Percentiles rank a stretch among this genome's conserved stretches.
Evolutionary conservation across 2,888 invertebrate genomes (phyloP).

Genomic region (Caradrina kadenii): DNA sequence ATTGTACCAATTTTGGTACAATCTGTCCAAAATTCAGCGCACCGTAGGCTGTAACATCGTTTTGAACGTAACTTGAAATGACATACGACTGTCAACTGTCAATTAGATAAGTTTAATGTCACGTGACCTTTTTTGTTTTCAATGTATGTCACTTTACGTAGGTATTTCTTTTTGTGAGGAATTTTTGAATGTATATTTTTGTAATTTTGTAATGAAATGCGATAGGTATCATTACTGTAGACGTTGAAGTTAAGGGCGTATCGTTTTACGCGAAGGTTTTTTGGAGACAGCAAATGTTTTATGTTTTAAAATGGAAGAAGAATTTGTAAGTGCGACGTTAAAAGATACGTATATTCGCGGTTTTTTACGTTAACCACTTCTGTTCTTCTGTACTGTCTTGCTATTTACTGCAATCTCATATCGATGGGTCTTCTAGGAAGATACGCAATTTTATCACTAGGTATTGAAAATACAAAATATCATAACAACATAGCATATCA

Average conservation of each 20-base stretch:
- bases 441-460: neutral
- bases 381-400: no score
- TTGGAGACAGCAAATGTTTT: neutral
- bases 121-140: slow-evolving; percentile 23
- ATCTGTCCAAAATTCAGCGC: slow-evolving; percentile 40
- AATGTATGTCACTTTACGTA: slow-evolving; percentile 28
- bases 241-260: neutral
- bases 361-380: no score
- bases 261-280: slow-evolving; percentile 8
- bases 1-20: slow-evolving; percentile 45
- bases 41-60: slow-evolving; percentile 19
- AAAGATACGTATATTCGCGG: neutral
- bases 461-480: no score
- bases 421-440: slow-evolving; percentile 9
- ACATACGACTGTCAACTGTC: slow-evolving; percentile 28
- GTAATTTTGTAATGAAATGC: neutral
- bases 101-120: slow-evolving; percentile 35
- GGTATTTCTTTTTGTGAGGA: slow-evolving; percentile 6
- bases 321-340: no score
- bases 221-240: slow-evolving; percentile 6
- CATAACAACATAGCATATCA: no score
- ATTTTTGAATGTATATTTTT: neutral
- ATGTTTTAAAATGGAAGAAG: neutral
- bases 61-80: slow-evolving; percentile 9
- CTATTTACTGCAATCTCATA: slow-evolving; percentile 3